A percentile compares a stretch with the other conserved stretches of the same genome.
These are phyloP conservation scores for Ericerus pela DNA, from an alignment of 1,140 invertebrate genomes.

Conservation along the genomic window DNA sequence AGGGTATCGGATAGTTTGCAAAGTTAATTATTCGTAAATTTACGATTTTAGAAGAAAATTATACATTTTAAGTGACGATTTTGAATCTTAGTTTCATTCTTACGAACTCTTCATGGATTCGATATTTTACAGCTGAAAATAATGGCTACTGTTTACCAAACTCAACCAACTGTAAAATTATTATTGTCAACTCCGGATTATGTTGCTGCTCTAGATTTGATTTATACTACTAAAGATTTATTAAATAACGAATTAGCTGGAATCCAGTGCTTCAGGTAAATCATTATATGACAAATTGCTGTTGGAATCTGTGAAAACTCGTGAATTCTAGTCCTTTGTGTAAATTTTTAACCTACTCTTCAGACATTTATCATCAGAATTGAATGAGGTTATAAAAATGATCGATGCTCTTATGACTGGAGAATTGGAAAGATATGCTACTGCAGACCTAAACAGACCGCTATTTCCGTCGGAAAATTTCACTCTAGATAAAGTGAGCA, in stretches of 20 bases:
- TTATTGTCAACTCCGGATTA: slow-evolving; percentile 91
- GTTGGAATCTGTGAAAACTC: neutral
- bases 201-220: slow-evolving; percentile 91
- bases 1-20: too few species aligned
- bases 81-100: neutral
- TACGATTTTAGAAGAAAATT: neutral
- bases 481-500: slow-evolving; percentile 41
- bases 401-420: slow-evolving; percentile 94
- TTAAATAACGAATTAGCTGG: slow-evolving; percentile 74
- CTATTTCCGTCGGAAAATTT: slow-evolving; percentile 43
- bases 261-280: slow-evolving; percentile 71
- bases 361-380: slow-evolving; percentile 83
- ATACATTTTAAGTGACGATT: neutral
- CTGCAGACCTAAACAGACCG: slow-evolving; percentile 80
- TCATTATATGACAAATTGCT: neutral
- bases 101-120: neutral
- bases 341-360: slow-evolving; percentile 52
- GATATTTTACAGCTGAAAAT: slow-evolving; percentile 50
- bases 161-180: slow-evolving; percentile 90
- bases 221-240: slow-evolving; percentile 91
- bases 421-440: slow-evolving; percentile 85
- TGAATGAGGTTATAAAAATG: slow-evolving; percentile 89
- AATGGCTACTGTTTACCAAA: slow-evolving; percentile 92
- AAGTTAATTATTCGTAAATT: too few species aligned
- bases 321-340: neutral